phyloP scores from a whole-genome alignment of 2,888 invertebrate genomes.

The Agonum fuliginosum region DNA sequence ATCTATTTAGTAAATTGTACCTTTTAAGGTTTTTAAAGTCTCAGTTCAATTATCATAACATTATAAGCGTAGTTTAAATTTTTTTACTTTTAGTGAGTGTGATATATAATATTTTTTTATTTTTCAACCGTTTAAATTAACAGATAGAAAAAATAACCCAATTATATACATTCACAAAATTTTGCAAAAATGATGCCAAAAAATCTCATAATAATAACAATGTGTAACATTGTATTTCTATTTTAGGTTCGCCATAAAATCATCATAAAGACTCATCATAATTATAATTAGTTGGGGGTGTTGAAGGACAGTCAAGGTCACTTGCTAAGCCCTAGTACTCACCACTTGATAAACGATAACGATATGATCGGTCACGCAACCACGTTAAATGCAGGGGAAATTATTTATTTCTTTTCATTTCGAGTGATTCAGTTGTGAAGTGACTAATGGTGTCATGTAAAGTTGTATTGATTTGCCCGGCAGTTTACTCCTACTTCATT shows the following conservation, averaged over 20 bases:
- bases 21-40: too few relatives aligned
- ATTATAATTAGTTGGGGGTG: conserved; percentile 22
- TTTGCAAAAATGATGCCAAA: not conserved
- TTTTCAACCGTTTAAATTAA: too few relatives aligned
- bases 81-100: too few relatives aligned
- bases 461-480: conserved; percentile 15
- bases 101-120: too few relatives aligned
- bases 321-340: not conserved
- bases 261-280: conserved; percentile 38
- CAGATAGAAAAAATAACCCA: too few relatives aligned
- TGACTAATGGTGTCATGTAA: conserved; percentile 39
- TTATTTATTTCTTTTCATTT: conserved; percentile 47
- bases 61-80: too few relatives aligned
- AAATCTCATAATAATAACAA: not conserved
- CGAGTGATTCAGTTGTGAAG: conserved; percentile 52
- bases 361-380: conserved; percentile 56
- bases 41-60: too few relatives aligned
- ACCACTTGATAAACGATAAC: conserved; percentile 52
- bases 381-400: conserved; percentile 24
- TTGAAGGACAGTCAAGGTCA: conserved; percentile 42
- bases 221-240: conserved; percentile 23
- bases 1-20: too few relatives aligned
- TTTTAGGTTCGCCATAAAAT: conserved; percentile 37
- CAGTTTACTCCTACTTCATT: not conserved
- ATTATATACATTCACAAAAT: not conserved